Percentiles rank a stretch among this genome's conserved stretches.
phyloP scores from a whole-genome alignment of 1,140 invertebrate species.

The Drosophila tani region DNA sequence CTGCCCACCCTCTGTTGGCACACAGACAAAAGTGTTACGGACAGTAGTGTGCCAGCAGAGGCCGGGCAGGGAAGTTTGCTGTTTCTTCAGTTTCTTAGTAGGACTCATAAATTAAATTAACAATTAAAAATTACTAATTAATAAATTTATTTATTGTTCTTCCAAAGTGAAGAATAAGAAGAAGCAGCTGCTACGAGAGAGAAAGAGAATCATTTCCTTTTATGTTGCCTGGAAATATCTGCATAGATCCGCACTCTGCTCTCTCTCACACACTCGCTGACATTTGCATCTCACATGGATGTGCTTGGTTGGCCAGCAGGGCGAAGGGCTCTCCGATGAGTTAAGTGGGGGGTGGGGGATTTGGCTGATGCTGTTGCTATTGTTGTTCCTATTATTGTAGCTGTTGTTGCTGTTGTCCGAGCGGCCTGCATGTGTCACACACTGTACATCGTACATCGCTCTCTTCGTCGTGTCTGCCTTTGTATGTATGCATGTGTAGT shows the following conservation, averaged over 20 bases:
- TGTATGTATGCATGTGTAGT: conserved; percentile 35
- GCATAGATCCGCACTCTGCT: conserved; percentile 16
- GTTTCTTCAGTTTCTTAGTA: too few species aligned
- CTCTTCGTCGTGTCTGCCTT: conserved; percentile 18
- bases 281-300: conserved; percentile 28
- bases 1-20: too few species aligned
- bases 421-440: conserved; percentile 77
- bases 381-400: conserved; percentile 26
- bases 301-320: conserved; percentile 25
- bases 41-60: too few species aligned
- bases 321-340: background rate
- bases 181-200: background rate
- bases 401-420: conserved; percentile 44
- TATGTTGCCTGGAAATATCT: conserved; percentile 7
- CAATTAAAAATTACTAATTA: background rate
- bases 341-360: background rate
- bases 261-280: background rate
- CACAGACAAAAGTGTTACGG: too few species aligned
- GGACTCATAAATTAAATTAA: too few species aligned
- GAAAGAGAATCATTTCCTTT: background rate
- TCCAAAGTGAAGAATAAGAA: background rate
- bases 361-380: conserved; percentile 29
- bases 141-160: too few species aligned
- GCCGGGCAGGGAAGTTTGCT: too few species aligned
- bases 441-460: conserved; percentile 39